A percentile compares a stretch with the other conserved stretches of the same genome.
Conservation (phyloP, 92 coral and sea anemone genomes). For the Umimayanthus kanabou region DNA sequence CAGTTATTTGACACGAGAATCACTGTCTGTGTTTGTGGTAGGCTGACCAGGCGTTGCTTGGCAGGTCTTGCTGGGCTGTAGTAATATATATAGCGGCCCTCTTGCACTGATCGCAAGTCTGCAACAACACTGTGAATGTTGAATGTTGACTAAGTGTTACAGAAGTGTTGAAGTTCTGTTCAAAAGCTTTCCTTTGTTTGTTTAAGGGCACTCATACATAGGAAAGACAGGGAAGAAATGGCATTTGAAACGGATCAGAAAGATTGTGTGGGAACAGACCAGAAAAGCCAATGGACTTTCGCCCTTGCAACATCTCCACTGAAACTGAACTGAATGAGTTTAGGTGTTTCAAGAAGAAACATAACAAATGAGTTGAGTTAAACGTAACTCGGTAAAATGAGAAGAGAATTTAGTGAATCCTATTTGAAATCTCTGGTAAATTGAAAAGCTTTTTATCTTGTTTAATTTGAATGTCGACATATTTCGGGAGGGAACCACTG, state of each 20-base stretch:
- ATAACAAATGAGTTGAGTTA: background rate
- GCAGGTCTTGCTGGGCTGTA: background rate
- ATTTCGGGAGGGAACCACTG: background rate
- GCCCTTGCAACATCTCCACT: too few species aligned
- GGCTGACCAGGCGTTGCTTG: background rate
- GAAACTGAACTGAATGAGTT: background rate
- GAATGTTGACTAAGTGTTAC: background rate
- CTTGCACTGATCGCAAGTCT: background rate
- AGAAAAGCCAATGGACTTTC: background rate
- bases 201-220: background rate
- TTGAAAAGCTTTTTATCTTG: background rate
- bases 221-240: background rate
- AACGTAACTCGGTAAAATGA: background rate
- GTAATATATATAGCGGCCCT: background rate
- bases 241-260: background rate
- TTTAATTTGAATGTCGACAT: background rate
- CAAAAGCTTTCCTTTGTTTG: background rate
- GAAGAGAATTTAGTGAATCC: background rate
- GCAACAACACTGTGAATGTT: too few species aligned
- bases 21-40: background rate
- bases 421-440: too few species aligned
- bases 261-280: background rate
- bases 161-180: background rate
- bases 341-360: background rate
- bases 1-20: background rate